Conservation (phyloP, 2,113 vertebrate species). For the Cyanoderma ruficeps region DNA sequence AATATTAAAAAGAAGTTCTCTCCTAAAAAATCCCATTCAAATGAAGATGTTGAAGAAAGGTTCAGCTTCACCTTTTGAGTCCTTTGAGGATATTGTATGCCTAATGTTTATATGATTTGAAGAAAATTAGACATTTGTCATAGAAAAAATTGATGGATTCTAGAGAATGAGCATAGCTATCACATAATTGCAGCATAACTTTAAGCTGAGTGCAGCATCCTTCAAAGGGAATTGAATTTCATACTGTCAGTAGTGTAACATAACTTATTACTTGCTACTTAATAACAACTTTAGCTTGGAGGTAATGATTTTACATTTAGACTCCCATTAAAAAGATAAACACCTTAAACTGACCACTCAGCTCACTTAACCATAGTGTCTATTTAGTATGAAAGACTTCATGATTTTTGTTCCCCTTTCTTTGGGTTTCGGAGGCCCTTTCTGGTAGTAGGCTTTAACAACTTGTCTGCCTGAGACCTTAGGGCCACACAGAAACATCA, state of each 20-base stretch:
- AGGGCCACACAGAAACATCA: neutral
- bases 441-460: neutral
- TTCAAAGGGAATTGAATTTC: neutral
- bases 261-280: neutral
- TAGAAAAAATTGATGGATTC: neutral
- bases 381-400: neutral
- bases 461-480: neutral
- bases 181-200: neutral
- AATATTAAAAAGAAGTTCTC: neutral
- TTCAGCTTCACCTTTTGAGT: neutral
- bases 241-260: neutral
- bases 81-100: neutral
- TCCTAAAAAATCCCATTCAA: neutral
- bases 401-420: neutral
- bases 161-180: neutral
- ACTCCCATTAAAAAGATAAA: neutral
- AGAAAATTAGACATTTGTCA: neutral
- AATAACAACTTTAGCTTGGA: neutral
- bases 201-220: neutral
- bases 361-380: neutral
- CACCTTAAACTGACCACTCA: neutral
- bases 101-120: neutral
- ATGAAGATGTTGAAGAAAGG: neutral
- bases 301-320: neutral
- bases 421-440: neutral